phyloP scores from a whole-genome alignment of 1,140 invertebrate genomes.

The Nebria ingens region DNA sequence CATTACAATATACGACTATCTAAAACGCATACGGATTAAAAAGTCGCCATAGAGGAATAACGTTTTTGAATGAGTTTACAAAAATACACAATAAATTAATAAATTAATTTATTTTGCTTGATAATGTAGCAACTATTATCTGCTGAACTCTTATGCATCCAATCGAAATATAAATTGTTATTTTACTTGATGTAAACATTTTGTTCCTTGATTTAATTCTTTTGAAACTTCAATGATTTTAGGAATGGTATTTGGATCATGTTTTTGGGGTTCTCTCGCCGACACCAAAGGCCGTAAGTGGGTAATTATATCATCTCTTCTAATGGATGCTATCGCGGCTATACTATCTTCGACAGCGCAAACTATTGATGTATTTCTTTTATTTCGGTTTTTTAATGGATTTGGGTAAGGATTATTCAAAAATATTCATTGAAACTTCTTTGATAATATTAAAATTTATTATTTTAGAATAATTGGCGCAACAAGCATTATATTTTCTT shows the following conservation, averaged over 20 bases:
- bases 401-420: constrained; percentile 39
- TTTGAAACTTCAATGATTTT: constrained; percentile 15
- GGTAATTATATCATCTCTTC: constrained; percentile 47
- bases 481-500: constrained; percentile 45
- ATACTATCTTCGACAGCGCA: constrained; percentile 47
- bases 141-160: no score
- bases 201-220: background rate
- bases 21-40: no score
- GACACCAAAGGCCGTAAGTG: constrained; percentile 47
- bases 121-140: background rate
- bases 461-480: constrained; percentile 44
- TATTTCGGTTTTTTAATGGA: constrained; percentile 56
- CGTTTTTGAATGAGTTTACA: no score
- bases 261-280: constrained; percentile 54
- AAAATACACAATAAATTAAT: no score
- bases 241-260: constrained; percentile 60
- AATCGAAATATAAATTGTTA: no score
- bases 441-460: background rate
- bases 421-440: background rate
- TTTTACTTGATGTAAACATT: background rate
- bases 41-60: no score
- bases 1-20: no score
- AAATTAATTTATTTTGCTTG: background rate
- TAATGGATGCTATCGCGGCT: constrained; percentile 49
- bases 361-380: constrained; percentile 46